Conservation (phyloP, 2,797 vertebrate species). For the Gobionotothen gibberifrons region DNA sequence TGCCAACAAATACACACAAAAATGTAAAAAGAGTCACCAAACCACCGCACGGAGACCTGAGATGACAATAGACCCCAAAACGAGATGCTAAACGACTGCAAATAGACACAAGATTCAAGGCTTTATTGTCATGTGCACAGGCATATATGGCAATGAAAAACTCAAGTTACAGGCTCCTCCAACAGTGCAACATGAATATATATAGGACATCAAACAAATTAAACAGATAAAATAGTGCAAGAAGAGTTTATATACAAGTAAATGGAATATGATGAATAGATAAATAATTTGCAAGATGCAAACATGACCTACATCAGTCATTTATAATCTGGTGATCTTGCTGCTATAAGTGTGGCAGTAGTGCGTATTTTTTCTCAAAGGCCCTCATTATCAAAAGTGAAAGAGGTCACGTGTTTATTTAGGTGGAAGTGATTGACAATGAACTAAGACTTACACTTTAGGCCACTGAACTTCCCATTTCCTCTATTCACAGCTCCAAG, state of each 20-base stretch:
- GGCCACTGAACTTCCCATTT: slow-evolving; percentile 23
- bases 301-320: background rate
- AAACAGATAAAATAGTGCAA: no score
- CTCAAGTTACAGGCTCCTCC: no score
- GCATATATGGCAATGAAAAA: no score
- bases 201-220: no score
- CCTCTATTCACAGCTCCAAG: slow-evolving; percentile 65
- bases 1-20: background rate
- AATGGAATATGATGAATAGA: no score
- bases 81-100: background rate
- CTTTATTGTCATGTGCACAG: no score
- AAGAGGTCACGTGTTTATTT: background rate
- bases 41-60: background rate
- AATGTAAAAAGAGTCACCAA: background rate
- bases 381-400: background rate
- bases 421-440: background rate
- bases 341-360: background rate
- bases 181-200: no score
- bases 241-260: no score
- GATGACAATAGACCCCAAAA: background rate
- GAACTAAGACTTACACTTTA: background rate
- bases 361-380: no score
- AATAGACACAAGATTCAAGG: background rate
- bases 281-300: no score
- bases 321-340: background rate